Evolutionary conservation across 1,140 invertebrate species (phyloP).

Genomic region (Planococcus citri): DNA sequence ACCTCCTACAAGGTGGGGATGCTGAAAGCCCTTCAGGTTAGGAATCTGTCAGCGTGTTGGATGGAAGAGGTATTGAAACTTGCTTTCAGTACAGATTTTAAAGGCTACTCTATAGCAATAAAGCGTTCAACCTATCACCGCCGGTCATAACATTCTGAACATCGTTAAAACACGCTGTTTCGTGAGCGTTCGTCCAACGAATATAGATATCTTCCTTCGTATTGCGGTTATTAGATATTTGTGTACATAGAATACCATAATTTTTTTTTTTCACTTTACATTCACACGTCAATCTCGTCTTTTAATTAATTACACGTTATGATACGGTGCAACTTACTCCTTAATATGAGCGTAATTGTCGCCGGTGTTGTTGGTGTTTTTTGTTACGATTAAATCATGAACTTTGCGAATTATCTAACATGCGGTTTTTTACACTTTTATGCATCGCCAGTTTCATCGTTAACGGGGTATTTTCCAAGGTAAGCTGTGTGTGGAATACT

Average conservation of each 20-base stretch:
- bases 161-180: neutral
- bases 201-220: too few species aligned
- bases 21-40: constrained; percentile 5
- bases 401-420: neutral
- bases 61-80: neutral
- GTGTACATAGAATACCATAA: too few species aligned
- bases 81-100: neutral
- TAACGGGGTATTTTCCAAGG: neutral
- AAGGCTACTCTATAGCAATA: neutral
- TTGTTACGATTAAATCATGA: neutral
- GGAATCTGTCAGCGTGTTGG: neutral
- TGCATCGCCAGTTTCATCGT: neutral
- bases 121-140: neutral
- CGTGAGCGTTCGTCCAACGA: neutral
- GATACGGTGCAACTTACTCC: neutral
- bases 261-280: too few species aligned
- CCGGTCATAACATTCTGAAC: neutral
- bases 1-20: neutral
- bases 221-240: too few species aligned
- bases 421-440: neutral
- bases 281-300: neutral
- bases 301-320: neutral
- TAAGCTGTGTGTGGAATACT: too few species aligned
- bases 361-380: neutral
- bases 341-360: neutral